These are phyloP conservation scores for Sceliomorpha sp. DNA, from an alignment of 2,888 invertebrate species.

Conservation along the genomic window DNA sequence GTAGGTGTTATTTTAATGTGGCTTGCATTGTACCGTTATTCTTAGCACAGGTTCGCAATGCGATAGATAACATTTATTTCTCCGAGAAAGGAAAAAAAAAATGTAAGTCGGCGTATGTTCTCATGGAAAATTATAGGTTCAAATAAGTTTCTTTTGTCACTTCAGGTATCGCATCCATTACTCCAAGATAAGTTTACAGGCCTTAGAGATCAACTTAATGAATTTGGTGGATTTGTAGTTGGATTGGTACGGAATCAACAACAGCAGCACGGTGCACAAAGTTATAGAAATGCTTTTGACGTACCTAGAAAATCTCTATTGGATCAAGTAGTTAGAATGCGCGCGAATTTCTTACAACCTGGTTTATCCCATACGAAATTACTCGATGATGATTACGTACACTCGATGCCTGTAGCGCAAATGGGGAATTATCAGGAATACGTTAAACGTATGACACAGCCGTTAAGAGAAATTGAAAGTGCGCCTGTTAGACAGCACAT, in stretches of 20 bases:
- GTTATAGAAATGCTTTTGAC: conserved; percentile 97
- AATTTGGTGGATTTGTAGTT: conserved; percentile 91
- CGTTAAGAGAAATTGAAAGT: conserved; percentile 96
- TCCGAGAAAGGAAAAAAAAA: conserved; percentile 7
- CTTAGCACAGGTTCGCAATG: conserved; percentile 6
- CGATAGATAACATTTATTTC: not conserved
- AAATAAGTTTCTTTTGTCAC: conserved; percentile 18
- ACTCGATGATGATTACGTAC: conserved; percentile 94
- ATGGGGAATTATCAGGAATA: conserved; percentile 99
- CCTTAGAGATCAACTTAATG: conserved; percentile 91
- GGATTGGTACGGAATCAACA: conserved; percentile 84
- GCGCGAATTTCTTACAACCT: conserved; percentile 94
- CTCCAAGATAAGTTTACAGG: conserved; percentile 91
- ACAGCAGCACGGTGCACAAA: conserved; percentile 82
- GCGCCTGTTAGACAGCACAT: conserved; percentile 97
- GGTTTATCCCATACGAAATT: conserved; percentile 87
- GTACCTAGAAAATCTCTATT: conserved; percentile 93
- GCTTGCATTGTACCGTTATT: not conserved
- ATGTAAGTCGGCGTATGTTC: not conserved
- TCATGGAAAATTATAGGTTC: not conserved
- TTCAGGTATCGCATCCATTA: conserved; percentile 85
- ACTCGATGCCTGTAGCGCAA: conserved; percentile 96
- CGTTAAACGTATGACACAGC: conserved; percentile 95
- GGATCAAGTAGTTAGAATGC: conserved; percentile 96
- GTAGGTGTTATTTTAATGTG: conserved; percentile 78